Evolutionary conservation across 1,140 invertebrate species (phyloP).

Genomic region (Ctenoplectra terminalis): DNA sequence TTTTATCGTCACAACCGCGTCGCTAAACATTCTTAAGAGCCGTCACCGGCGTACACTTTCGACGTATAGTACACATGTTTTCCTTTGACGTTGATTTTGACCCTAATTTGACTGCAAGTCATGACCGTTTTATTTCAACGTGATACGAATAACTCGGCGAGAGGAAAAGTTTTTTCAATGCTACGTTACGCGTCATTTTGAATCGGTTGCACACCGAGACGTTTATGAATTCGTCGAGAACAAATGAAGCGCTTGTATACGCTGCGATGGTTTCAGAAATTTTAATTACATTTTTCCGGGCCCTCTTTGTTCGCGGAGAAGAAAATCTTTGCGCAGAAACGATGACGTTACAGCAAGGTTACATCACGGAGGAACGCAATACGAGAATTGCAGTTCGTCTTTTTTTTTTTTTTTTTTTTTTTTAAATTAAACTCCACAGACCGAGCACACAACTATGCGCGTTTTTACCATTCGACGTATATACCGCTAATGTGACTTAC

Average conservation of each 20-base stretch:
- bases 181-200: too few species aligned
- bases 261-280: too few species aligned
- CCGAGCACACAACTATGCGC: conserved; percentile 1
- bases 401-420: neutral
- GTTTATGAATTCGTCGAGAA: neutral
- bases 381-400: neutral
- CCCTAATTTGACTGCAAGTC: neutral
- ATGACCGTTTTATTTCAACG: neutral
- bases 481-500: neutral
- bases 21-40: too few species aligned
- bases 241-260: neutral
- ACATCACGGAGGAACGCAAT: neutral
- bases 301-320: neutral
- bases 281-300: neutral
- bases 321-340: neutral
- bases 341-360: neutral
- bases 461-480: neutral
- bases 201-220: neutral
- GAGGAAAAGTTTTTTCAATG: neutral
- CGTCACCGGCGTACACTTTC: too few species aligned
- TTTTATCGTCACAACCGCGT: too few species aligned
- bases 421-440: neutral
- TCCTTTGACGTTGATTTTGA: neutral
- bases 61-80: neutral
- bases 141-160: neutral